Evolutionary conservation across 1,140 invertebrate species (phyloP), one percentile per base, ranked within the genome.

Genomic region (Heliconius nattereri): DNA sequence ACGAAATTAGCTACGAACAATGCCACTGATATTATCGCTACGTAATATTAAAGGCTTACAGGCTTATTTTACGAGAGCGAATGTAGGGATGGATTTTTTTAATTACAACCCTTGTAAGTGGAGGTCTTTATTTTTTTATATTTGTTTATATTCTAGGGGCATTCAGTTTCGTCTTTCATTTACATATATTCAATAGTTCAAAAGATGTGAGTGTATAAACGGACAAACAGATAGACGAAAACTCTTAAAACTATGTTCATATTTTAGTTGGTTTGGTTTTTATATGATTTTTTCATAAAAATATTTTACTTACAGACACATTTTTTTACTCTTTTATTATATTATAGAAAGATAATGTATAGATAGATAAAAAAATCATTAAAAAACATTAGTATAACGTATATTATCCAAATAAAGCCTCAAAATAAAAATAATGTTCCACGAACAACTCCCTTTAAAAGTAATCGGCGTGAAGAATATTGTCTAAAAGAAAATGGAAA

Each of bases 401-500:
- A 20, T n/a, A 54, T 54, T n/a, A 20, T 54, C 7, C 2, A 54
- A 54, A n/a, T 54, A 54, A 54, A n/a, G 52, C 54, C 7, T 11
- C 20, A n/a, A 57, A 57, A 23, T 54, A 57, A 26, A 66, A 26
- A 45, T 45, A 45, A 45, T 16, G 16, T 45, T 16, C 13, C 40
- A 45, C 40, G 5, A 16, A 45, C 40, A 16, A 45, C 40, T 45
- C 40, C 40, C 40, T 13, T 45, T 5, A 45, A 3, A 45, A 16
- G 40, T 13, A 45, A 45, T 45, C 40, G 40, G 40, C 40, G 13
- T 45, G 40, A 80, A 83, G 40, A 78, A 40, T 75, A 78, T 84
- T 78, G 66, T 70, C 40, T 37, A 40, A 40, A 78, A 60, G 73
- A 79, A 80, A 84, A 84, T 82, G 72, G 80, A 45, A 77, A 83